Base-by-base conservation (phyloP, 2,113 vertebrate species). In the Nannobrachium achirus region DNA sequence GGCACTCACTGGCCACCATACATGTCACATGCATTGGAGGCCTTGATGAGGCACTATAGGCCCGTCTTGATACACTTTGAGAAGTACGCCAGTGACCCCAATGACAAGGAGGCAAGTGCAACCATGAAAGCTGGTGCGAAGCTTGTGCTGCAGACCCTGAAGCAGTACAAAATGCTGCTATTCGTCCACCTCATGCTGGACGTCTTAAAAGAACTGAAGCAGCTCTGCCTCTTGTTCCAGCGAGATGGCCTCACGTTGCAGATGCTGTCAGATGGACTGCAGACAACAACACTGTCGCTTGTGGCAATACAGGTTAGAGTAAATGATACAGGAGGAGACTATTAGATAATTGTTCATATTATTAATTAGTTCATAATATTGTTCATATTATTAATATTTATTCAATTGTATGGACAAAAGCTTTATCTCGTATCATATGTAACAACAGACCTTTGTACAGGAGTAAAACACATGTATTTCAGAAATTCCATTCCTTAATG, bases 191-290 rank as follows among this genome's bases (percentile, higher is more conserved):
- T 52, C 15, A 52, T 52, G 50, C 16, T 52, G 16, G n/a, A 52
- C 18, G 6, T 19, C n/a, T 8, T 52, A 8, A n/a, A 18, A 16
- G 50, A 52, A 52, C 50, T 52, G 50, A 52, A 52, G 19, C 19
- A 9, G 19, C 25, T 33, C 19, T 38, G 55, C 55, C 11, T 57
- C 2, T 6, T 57, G 25, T 57, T 57, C 25, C 55, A 57, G 18
- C 15, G 33, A 38, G 55, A 57, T 6, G 55, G 55, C 55, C 55
- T 57, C 55, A 57, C 55, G 4, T 39, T 57, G 10, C 55, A 57
- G 55, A 57, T 38, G 7, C 4, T 57, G 4, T 57, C 55, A 4
- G 55, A 57, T 38, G 55, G 55, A 25, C 25, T 57, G 11, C 25
- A 56, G 52, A 56, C 52, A 25, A 56, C 52, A 56, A 13, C 16